Evolutionary conservation across 2,888 invertebrate genomes (phyloP).

Genomic region (Harpalus rufipes): DNA sequence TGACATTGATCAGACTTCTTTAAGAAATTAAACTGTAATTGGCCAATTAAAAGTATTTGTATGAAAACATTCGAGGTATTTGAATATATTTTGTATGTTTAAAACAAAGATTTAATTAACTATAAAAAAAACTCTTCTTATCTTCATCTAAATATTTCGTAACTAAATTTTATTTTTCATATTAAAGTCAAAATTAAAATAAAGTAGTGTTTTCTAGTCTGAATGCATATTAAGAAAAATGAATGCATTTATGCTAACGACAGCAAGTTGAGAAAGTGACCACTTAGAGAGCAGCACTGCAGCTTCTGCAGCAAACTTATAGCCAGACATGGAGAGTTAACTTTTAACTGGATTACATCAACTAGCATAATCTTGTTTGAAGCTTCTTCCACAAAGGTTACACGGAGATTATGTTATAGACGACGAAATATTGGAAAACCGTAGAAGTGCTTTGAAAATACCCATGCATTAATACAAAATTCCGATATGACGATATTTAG

Average conservation of each 20-base stretch:
- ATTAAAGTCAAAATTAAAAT: slow-evolving; percentile 19
- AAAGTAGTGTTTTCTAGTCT: not conserved
- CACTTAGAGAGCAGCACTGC: slow-evolving; percentile 8
- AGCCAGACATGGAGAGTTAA: not conserved
- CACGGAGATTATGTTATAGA: too few species aligned
- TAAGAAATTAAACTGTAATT: too few species aligned
- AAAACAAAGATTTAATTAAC: not conserved
- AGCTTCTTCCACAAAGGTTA: slow-evolving; percentile 46
- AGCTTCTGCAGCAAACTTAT: not conserved
- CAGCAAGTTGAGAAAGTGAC: slow-evolving; percentile 12
- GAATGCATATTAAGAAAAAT: slow-evolving; percentile 36
- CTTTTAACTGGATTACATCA: slow-evolving; percentile 6
- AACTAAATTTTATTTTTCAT: not conserved
- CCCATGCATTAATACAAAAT: too few species aligned
- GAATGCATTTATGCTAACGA: slow-evolving; percentile 28
- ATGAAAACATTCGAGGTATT: too few species aligned
- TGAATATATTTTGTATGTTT: too few species aligned
- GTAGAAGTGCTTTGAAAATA: too few species aligned
- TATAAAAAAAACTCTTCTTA: not conserved
- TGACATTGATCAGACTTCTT: too few species aligned
- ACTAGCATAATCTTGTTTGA: slow-evolving; percentile 41
- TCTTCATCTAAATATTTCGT: not conserved
- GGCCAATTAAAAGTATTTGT: too few species aligned
- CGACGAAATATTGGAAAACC: too few species aligned
- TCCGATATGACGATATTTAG: too few species aligned